Evolutionary conservation across 2,797 vertebrate genomes (phyloP), one percentile per base, ranked within the genome.

Genomic region (Psittacula derbiana): DNA sequence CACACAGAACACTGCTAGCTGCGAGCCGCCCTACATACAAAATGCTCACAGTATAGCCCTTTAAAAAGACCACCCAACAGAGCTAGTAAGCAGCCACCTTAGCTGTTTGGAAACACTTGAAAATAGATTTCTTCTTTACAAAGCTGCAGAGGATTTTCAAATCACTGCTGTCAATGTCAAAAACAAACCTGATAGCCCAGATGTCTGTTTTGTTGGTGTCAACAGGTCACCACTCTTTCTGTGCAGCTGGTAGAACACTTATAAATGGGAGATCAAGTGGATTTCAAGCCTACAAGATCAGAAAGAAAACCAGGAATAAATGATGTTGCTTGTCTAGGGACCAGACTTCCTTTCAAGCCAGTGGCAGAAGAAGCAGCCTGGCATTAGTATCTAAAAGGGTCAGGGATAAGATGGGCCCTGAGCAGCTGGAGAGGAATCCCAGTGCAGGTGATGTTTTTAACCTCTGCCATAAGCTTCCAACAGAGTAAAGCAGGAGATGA

Each of bases 381-480:
- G 88, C 84, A 88, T 83, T 75, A 52, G 62, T 36, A 61, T 71
- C 88, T 91, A 52, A 46, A 84, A 80, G 76, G 92, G 88, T 93
- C 88, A 94, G 79, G 57, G 47, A 91, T 78, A 66, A 93, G 89
- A 76, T 30, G 57, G 86, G 71, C 76, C 85, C 78, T 64, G 9
- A 72, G 72, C 95, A 93, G 76, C 88, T 93, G 83, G 57, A 92
- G 72, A 70, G 31, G 47, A 86, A 60, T 57, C 93, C 91, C 82
- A 60, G 66, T 5, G 50, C 86, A 91, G 46, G 55, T 52, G 52
- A 95, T 65, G 66, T 80, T 95, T 95, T 95, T 88, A 94, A 94
- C 94, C 85, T 93, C 91, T 78, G 67, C 90, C 87, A 64, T 78
- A 69, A 79, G 57, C 62, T 92, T 96, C 83, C 88, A 88, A 31